Evolutionary conservation across 2,888 invertebrate genomes (phyloP), one percentile per base, ranked within the genome.

Genomic region (Copidosoma aretas): DNA sequence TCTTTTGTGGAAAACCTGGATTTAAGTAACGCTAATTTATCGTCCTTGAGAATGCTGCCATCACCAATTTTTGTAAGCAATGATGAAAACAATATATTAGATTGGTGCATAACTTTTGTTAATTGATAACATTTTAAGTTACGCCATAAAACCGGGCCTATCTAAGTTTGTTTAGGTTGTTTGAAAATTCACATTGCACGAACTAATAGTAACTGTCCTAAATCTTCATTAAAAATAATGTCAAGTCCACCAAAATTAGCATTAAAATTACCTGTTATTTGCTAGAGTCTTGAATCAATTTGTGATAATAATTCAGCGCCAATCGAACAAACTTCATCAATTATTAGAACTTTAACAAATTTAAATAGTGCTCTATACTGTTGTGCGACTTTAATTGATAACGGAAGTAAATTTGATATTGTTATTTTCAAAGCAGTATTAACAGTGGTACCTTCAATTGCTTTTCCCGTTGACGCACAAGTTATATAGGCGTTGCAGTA

Each of bases 261-360:
- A n/a, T n/a, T n/a, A n/a, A n/a, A n/a, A n/a, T n/a, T n/a, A n/a
- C n/a, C n/a, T n/a, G n/a, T n/a, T n/a, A n/a, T 81, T 75, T 81
- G 78, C 67, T 79, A 78, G 49, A 82, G 65, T 19, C 80, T 51
- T n/a, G 71, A 22, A 75, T 80, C 76, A 57, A 81, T 77, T 62
- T 77, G 64, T n/a, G 22, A 41, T 21, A 81, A 69, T 41, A n/a
- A n/a, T n/a, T n/a, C n/a, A n/a, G n/a, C n/a, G n/a, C n/a, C n/a
- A n/a, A n/a, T n/a, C n/a, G n/a, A 82, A 67, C 80, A 81, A 1
- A 80, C n/a, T n/a, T n/a, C 63, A 77, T 81, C 81, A 73, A 81
- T 78, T 46, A 81, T 77, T 10, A 81, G 2, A n/a, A n/a, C 8
- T 76, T 76, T 64, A 71, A 69, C 17, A 78, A 71, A 71, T n/a